A percentile compares a stretch with the other conserved stretches of the same genome.
phyloP scores from a whole-genome alignment of 1,140 invertebrate species.

The Drosophila lacteicornis region DNA sequence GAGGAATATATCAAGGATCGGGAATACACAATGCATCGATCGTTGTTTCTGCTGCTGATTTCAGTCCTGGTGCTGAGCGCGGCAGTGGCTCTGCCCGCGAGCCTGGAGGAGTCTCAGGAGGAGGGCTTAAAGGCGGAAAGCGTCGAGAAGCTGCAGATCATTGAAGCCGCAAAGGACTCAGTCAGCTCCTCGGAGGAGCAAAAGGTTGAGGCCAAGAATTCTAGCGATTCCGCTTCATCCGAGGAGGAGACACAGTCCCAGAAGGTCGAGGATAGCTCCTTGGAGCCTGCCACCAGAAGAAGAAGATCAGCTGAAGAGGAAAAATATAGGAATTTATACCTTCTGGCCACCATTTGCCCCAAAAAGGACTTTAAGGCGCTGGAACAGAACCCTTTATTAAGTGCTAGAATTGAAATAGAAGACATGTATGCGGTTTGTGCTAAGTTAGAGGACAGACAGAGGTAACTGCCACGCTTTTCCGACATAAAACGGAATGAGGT shows the following conservation, averaged over 20 bases:
- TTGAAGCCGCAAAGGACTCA: background rate
- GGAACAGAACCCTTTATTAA: background rate
- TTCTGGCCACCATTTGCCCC: slow-evolving; percentile 24
- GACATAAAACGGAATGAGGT: background rate
- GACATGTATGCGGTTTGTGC: slow-evolving; percentile 23
- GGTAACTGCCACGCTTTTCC: too few relatives aligned
- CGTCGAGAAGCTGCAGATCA: background rate
- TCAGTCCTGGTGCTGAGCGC: slow-evolving; percentile 7
- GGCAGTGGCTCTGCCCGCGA: slow-evolving; percentile 1
- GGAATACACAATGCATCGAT: slow-evolving; percentile 8
- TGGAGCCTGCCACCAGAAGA: background rate
- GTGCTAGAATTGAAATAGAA: slow-evolving; percentile 1
- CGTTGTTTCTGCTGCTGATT: slow-evolving; percentile 7
- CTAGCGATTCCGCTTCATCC: background rate
- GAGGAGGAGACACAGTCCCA: slow-evolving; percentile 4
- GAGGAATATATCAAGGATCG: background rate
- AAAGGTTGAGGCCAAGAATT: background rate
- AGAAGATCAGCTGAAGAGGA: background rate
- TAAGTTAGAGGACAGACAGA: background rate
- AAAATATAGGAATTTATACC: slow-evolving; percentile 4
- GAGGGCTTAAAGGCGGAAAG: background rate
- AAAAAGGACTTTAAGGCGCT: background rate
- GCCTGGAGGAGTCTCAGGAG: background rate
- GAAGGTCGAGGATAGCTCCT: background rate
- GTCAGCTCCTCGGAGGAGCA: slow-evolving; percentile 5